Evolutionary conservation across 2,888 invertebrate genomes (phyloP), one percentile per base, ranked within the genome.

Genomic region (Pachymerium ferrugineum): DNA sequence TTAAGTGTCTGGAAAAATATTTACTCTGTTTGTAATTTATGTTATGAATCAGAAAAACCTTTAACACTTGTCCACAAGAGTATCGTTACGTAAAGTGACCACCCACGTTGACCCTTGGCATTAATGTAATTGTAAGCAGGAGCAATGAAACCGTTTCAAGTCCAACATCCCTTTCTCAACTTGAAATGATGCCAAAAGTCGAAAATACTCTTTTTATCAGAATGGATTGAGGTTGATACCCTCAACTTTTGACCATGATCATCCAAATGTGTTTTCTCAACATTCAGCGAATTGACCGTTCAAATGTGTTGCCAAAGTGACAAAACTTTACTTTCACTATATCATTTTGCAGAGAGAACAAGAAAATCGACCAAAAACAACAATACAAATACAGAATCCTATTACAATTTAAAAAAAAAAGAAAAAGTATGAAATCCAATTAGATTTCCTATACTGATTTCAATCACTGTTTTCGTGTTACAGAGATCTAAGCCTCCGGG

Each of bases 101-200:
- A 62, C 62, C 10, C 25, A 10, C 62, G 28, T 22, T 62, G 25
- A 62, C 62, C 62, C 28, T 62, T 28, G 62, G 16, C 62, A 10
- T 62, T 62, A 62, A 62, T 62, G 62, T 25, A 25, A 25, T 62
- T 62, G 62, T 14, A n/a, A n/a, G n/a, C n/a, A n/a, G n/a, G n/a
- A 25, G 62, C 25, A 62, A 16, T 5, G 47, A 47, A 47, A 47
- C 22, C 47, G 47, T 47, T 47, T 47, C 14, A 47, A 62, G 62
- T 62, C 28, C 62, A 62, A 62, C 62, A 62, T 28, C 62, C 62
- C 10, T 28, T 25, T 14, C 12, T 10, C 22, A 62, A 8, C 12
- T 25, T 62, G 62, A 62, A 62, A 62, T 12, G 12, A 28, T 62
- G 62, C 62, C 62, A 62, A n/a, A n/a, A 62, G 28, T 62, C 28